Evolutionary conservation across 1,140 invertebrate genomes (phyloP).

Genomic region (Bombus ignitus): DNA sequence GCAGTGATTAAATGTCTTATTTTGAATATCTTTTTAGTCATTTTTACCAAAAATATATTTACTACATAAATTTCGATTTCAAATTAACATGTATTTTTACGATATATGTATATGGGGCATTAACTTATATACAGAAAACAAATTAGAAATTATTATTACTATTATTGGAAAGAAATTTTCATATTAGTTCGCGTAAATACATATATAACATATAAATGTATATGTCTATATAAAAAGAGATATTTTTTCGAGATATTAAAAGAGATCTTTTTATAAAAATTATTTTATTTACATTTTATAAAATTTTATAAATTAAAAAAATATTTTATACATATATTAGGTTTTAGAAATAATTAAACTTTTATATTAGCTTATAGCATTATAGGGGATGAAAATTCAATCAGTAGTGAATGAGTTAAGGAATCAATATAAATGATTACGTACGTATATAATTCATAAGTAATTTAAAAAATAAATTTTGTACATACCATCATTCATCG

Average conservation of each 20-base stretch:
- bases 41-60: too few relatives aligned
- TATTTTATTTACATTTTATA: not conserved
- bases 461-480: slow-evolving; percentile 2
- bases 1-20: not conserved
- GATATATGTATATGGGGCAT: too few relatives aligned
- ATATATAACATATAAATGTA: too few relatives aligned
- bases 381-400: not conserved
- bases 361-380: not conserved
- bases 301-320: too few relatives aligned
- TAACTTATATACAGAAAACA: too few relatives aligned
- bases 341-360: too few relatives aligned
- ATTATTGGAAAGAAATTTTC: not conserved
- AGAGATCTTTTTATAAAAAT: too few relatives aligned
- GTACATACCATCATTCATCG: slow-evolving; percentile 91
- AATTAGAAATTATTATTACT: too few relatives aligned
- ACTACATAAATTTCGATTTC: too few relatives aligned
- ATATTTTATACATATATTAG: too few relatives aligned
- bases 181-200: not conserved
- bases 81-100: too few relatives aligned
- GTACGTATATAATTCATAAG: not conserved
- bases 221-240: not conserved
- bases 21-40: not conserved
- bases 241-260: not conserved
- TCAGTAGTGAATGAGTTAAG: not conserved
- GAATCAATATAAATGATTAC: too few relatives aligned